Conservation (phyloP, 2,888 invertebrate genomes). For the Onthophagus sagittarius region DNA sequence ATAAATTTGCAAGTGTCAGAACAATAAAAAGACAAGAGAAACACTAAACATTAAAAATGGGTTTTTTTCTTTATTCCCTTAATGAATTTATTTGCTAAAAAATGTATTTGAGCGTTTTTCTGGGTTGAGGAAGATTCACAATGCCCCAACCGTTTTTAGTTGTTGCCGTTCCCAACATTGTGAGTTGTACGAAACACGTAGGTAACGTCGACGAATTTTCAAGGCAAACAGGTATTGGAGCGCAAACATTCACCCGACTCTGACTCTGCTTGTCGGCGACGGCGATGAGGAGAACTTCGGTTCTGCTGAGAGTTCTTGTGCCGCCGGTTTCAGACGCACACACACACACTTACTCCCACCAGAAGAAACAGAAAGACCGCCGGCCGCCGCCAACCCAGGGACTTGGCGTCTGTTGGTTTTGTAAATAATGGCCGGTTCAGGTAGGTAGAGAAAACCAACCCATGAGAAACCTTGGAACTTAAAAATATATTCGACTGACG, state of each 20-base stretch:
- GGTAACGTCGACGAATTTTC: not conserved
- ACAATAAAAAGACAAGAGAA: slow-evolving; percentile 16
- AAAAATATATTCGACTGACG: not conserved
- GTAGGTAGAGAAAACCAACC: not conserved
- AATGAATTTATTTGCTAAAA: not conserved
- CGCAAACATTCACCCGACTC: not conserved
- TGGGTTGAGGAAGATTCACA: not conserved
- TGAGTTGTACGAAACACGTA: not conserved
- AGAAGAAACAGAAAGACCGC: not conserved
- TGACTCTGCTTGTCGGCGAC: not conserved
- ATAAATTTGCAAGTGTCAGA: slow-evolving; percentile 38
- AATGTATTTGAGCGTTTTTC: not conserved
- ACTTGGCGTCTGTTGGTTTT: not conserved
- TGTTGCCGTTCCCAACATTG: too few relatives aligned
- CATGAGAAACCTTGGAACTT: not conserved
- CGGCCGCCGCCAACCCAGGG: not conserved
- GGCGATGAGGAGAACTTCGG: not conserved
- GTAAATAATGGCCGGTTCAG: not conserved
- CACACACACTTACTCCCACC: not conserved
- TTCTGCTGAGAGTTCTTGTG: not conserved
- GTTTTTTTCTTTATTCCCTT: not conserved
- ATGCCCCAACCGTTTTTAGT: not conserved
- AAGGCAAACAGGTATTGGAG: not conserved
- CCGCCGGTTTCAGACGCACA: not conserved
- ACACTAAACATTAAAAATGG: not conserved